phyloP scores from a whole-genome alignment of 1,140 invertebrate genomes.

The Chionoecetes opilio region DNA sequence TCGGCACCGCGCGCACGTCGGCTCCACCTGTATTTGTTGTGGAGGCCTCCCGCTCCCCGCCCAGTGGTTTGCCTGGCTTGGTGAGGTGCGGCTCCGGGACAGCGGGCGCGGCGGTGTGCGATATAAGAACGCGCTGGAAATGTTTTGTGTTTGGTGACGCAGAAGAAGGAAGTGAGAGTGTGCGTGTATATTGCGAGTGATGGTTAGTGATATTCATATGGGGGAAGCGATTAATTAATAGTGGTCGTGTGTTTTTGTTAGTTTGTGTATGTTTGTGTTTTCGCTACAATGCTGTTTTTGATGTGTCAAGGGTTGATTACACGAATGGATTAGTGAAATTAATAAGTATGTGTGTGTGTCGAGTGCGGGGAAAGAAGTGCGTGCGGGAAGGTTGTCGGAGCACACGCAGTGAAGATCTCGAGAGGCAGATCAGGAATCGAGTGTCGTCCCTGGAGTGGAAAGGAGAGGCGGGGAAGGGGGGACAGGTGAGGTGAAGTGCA shows the following conservation, averaged over 20 bases:
- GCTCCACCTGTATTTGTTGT: neutral
- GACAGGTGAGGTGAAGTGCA: neutral
- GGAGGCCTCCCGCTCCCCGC: neutral
- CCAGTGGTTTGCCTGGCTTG: neutral
- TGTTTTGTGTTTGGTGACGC: neutral
- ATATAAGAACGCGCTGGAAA: neutral
- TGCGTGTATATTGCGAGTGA: neutral
- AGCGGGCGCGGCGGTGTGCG: neutral
- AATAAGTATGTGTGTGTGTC: neutral
- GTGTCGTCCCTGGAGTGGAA: neutral
- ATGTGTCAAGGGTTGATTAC: too few relatives aligned
- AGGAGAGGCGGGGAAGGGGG: neutral
- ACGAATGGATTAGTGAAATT: too few relatives aligned
- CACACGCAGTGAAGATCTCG: neutral
- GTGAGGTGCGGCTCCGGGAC: neutral
- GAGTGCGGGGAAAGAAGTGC: neutral
- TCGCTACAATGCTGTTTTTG: too few relatives aligned
- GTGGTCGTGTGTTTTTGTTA: neutral
- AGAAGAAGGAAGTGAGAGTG: neutral
- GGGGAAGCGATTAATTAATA: neutral
- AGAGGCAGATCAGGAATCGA: neutral
- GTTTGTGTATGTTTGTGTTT: neutral
- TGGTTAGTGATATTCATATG: neutral
- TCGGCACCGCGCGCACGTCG: slow-evolving; percentile 21
- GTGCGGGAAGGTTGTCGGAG: neutral